A percentile compares a stretch with the other conserved stretches of the same genome.
These are phyloP conservation scores for Odobenus rosmarus DNA, from an alignment of 2,113 vertebrate genomes.

Conservation along the genomic window DNA sequence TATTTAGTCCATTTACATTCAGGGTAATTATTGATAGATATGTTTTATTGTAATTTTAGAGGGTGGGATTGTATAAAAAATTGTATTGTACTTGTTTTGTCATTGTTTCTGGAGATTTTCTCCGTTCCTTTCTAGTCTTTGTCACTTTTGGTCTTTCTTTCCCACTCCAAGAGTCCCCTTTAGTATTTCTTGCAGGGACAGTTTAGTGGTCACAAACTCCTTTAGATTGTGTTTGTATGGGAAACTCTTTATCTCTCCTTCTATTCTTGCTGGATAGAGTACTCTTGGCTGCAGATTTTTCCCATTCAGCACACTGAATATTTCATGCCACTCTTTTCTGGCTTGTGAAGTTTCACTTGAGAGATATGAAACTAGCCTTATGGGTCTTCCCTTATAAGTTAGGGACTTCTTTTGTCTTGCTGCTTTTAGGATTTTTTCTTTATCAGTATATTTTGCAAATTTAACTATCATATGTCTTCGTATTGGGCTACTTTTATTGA, in stretches of 20 bases:
- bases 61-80: too few relatives aligned
- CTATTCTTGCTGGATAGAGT: not conserved
- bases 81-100: not conserved
- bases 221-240: not conserved
- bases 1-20: not conserved
- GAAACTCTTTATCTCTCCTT: not conserved
- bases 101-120: not conserved
- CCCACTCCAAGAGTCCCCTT: not conserved
- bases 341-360: not conserved
- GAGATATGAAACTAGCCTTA: not conserved
- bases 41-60: not conserved
- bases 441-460: not conserved
- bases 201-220: not conserved
- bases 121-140: not conserved
- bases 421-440: not conserved
- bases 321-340: not conserved
- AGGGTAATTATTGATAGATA: not conserved
- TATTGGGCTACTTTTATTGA: not conserved
- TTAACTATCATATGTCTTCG: not conserved
- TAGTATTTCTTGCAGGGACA: not conserved
- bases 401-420: not conserved
- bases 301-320: not conserved
- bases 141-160: not conserved
- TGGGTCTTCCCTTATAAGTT: not conserved
- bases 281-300: not conserved